Evolutionary conservation across 2,113 vertebrate genomes (phyloP).

Genomic region (Alexandromys fortis): DNA sequence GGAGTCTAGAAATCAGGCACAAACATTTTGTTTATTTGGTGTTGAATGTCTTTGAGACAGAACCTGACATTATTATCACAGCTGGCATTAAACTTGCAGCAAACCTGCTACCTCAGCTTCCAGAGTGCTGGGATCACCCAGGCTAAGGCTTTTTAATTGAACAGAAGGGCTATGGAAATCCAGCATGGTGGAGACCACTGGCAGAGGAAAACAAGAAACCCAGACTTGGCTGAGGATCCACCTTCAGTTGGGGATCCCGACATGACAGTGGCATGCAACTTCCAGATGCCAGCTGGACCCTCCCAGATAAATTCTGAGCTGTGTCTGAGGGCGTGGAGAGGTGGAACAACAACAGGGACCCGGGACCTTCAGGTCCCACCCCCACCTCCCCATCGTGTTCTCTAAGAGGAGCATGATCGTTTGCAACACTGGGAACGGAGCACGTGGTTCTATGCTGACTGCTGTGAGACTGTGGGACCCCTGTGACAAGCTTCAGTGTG

Average conservation of each 20-base stretch:
- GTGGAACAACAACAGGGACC: neutral
- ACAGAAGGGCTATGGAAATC: neutral
- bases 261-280: neutral
- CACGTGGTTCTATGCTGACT: neutral
- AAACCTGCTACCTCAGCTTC: neutral
- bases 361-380: neutral
- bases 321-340: neutral
- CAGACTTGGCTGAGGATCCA: neutral
- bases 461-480: neutral
- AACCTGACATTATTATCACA: neutral
- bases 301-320: neutral
- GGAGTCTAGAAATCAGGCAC: neutral
- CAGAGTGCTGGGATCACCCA: neutral
- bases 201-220: neutral
- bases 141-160: neutral
- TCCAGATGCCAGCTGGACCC: neutral
- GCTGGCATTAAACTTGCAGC: neutral
- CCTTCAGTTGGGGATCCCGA: neutral
- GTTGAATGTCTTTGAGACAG: neutral
- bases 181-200: too few species aligned
- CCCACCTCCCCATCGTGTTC: rapidly evolving
- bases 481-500: neutral
- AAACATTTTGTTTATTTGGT: neutral
- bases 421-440: neutral
- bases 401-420: neutral